Evolutionary conservation across 2,888 invertebrate species (phyloP), one percentile per base, ranked within the genome.

Genomic region (Melanotus villosus): DNA sequence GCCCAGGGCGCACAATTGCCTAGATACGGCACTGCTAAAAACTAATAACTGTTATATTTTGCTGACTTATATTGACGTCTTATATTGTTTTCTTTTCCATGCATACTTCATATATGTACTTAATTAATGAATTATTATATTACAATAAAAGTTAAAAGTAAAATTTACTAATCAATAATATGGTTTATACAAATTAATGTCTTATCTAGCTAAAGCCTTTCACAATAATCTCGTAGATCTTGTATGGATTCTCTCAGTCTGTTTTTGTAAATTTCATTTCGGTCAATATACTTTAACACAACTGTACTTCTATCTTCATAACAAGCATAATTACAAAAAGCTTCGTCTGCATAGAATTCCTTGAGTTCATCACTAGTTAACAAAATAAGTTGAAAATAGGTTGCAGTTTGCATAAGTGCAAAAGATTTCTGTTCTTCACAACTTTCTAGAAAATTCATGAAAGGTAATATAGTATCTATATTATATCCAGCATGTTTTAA

Each of bases 371-470:
- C 70, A 38, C 70, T 75, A 9, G 75, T 73, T 2, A 80, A 59
- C 26, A 82, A 71, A 59, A 82, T 78, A 32, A 82, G 68, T 10
- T 81, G 82, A 72, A 80, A 76, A 74, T 81, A 81, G 18, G 77
- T 77, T 1, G 80, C 82, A 2, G 79, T 73, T 65, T 79, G 77
- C 5, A 81, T 63, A 43, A 81, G 70, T 2, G 78, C 81, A 70
- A 82, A 82, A 2, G 77, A 26, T 72, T 82, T 83, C 34, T 80
- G 79, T 56, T 80, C 78, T 70, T 82, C 80, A 57, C 82, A 82
- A 52, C 81, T 82, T 2, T 78, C 71, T 58, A 82, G 52, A 68
- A 83, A 83, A 12, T 81, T 77, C 4, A 68, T 62, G 59, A 81
- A 80, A 2, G 78, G 73, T 30, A 83, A 68, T 4, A 82, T 68